phyloP scores from a whole-genome alignment of 2,113 vertebrate genomes.

The Tragelaphus scriptus region DNA sequence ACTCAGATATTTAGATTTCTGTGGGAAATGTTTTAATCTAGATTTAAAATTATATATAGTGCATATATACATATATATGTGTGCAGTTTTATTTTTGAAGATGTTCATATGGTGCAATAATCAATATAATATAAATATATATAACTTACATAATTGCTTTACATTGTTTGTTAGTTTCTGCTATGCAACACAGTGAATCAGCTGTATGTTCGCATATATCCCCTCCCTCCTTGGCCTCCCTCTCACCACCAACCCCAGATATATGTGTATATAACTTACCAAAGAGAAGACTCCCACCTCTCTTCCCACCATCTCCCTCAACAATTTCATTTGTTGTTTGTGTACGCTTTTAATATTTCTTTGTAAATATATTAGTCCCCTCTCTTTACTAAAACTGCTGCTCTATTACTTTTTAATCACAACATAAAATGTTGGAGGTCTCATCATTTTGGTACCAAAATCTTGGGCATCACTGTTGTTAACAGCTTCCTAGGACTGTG shows the following conservation, averaged over 20 bases:
- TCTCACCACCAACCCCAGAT: neutral
- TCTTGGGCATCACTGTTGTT: neutral
- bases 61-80: neutral
- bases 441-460: neutral
- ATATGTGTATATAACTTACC: neutral
- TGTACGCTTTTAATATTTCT: neutral
- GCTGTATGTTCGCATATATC: neutral
- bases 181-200: neutral
- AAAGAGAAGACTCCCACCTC: neutral
- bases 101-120: neutral
- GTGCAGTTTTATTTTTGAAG: conserved; percentile 19
- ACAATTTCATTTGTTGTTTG: neutral
- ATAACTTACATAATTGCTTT: neutral
- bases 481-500: neutral
- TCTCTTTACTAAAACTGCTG: neutral
- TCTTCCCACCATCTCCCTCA: neutral
- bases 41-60: neutral
- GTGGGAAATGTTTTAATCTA: neutral
- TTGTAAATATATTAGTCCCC: neutral
- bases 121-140: neutral
- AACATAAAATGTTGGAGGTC: neutral
- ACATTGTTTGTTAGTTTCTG: neutral
- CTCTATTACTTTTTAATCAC: neutral
- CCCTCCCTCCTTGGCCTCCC: neutral
- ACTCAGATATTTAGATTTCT: neutral